A percentile compares a stretch with the other conserved stretches of the same genome.
phyloP scores from a whole-genome alignment of 2,797 vertebrate species.

The Cyclura pinguis region DNA sequence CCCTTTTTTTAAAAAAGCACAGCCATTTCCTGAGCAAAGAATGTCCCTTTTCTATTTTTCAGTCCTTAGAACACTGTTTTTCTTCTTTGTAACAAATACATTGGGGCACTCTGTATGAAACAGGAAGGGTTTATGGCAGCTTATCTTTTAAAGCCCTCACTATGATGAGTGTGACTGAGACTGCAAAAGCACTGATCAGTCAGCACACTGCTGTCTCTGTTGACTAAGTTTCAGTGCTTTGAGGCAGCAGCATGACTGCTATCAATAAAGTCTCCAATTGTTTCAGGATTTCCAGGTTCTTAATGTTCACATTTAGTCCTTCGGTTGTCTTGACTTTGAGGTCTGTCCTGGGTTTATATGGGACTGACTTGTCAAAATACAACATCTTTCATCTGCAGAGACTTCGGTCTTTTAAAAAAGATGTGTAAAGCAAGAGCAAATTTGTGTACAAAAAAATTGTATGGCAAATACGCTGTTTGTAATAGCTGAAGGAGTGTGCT shows the following conservation, averaged over 20 bases:
- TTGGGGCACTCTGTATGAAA: neutral
- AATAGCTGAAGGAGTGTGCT: neutral
- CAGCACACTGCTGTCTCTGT: neutral
- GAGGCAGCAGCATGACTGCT: neutral
- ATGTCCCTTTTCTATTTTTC: neutral
- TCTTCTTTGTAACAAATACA: constrained; percentile 22
- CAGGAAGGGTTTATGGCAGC: neutral
- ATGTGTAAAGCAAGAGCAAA: constrained; percentile 9
- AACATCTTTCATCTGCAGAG: neutral
- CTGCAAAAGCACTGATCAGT: neutral
- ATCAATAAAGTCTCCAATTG: neutral
- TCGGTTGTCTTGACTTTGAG: neutral
- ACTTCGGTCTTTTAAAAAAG: neutral
- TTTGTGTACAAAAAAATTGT: no score
- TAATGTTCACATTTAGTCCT: neutral
- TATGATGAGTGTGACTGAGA: constrained; percentile 5
- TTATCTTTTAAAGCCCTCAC: neutral
- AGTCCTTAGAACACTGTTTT: constrained; percentile 20
- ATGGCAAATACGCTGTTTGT: neutral
- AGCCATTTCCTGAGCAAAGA: constrained; percentile 5
- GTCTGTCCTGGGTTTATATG: neutral
- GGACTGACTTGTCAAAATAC: neutral
- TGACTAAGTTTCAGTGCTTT: neutral
- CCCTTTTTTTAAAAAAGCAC: neutral
- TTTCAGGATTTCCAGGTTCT: neutral